phyloP scores from a whole-genome alignment of 2,888 invertebrate species.

The Patella caerulea region DNA sequence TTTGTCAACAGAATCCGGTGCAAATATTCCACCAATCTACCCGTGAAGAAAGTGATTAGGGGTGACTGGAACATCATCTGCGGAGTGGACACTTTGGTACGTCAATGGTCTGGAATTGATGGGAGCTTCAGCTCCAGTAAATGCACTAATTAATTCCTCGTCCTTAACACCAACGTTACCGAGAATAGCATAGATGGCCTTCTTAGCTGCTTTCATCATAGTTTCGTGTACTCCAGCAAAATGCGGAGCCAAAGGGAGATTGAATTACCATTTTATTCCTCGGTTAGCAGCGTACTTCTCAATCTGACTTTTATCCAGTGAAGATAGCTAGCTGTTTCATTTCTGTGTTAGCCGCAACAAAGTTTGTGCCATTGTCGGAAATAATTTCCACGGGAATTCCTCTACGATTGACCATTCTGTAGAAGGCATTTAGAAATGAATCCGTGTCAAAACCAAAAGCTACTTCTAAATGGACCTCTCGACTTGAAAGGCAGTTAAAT shows the following conservation, averaged over 20 bases:
- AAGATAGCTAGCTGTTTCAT: constrained; percentile 19
- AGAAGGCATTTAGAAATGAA: background rate
- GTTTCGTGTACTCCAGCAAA: constrained; percentile 37
- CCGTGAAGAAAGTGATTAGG: constrained; percentile 30
- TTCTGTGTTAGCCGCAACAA: constrained; percentile 34
- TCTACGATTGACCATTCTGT: constrained; percentile 8
- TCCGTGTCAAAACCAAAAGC: constrained; percentile 32
- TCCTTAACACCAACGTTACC: background rate
- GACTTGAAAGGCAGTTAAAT: constrained; percentile 32
- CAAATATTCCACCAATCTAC: constrained; percentile 14
- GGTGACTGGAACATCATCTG: constrained; percentile 19
- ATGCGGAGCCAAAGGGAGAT: constrained; percentile 41
- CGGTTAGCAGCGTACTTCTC: background rate
- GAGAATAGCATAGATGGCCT: constrained; percentile 20
- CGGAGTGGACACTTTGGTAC: background rate
- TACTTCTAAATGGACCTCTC: constrained; percentile 41
- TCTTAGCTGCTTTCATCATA: constrained; percentile 32
- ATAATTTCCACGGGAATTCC: constrained; percentile 30
- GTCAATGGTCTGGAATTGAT: no score
- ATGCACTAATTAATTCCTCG: no score
- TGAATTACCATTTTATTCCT: constrained; percentile 35
- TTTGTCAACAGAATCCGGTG: no score
- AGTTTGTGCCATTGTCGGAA: constrained; percentile 39
- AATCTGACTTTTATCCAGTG: constrained; percentile 14
- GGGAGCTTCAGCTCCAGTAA: no score